These are phyloP conservation scores for Pluvialis apricaria DNA, from an alignment of 2,113 vertebrate genomes.

Conservation along the genomic window DNA sequence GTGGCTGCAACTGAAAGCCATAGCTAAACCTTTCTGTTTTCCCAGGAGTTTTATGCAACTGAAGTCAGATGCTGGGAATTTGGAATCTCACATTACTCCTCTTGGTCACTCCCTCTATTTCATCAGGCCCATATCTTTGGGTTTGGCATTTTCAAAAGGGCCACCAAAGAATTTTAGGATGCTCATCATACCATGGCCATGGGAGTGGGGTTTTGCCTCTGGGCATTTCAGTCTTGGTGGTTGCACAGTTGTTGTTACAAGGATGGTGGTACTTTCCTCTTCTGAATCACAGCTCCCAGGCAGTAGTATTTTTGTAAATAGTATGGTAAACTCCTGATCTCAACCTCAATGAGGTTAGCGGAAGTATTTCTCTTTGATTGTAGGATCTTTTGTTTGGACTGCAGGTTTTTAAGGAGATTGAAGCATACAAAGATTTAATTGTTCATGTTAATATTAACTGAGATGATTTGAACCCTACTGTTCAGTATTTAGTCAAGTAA, in stretches of 20 bases:
- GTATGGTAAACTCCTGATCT: neutral
- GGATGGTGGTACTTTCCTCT: neutral
- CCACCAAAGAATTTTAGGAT: neutral
- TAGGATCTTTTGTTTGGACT: neutral
- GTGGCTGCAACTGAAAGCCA: neutral
- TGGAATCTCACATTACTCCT: neutral
- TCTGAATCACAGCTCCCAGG: neutral
- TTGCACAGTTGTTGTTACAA: constrained; percentile 1
- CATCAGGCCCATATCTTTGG: neutral
- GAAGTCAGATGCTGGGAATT: neutral
- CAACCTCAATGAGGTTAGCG: neutral
- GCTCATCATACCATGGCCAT: neutral
- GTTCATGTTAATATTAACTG: neutral
- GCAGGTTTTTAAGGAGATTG: neutral
- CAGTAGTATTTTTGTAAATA: neutral
- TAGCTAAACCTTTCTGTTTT: neutral
- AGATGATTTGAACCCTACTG: neutral
- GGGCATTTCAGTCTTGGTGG: neutral
- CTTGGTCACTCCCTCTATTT: neutral
- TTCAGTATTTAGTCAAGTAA: neutral
- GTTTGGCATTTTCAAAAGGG: no score
- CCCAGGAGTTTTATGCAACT: neutral
- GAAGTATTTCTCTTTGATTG: neutral
- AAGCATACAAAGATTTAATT: neutral
- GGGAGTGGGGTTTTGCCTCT: neutral